These are phyloP conservation scores for Meteorus cinctellus DNA, from an alignment of 2,888 invertebrate species.

Conservation along the genomic window DNA sequence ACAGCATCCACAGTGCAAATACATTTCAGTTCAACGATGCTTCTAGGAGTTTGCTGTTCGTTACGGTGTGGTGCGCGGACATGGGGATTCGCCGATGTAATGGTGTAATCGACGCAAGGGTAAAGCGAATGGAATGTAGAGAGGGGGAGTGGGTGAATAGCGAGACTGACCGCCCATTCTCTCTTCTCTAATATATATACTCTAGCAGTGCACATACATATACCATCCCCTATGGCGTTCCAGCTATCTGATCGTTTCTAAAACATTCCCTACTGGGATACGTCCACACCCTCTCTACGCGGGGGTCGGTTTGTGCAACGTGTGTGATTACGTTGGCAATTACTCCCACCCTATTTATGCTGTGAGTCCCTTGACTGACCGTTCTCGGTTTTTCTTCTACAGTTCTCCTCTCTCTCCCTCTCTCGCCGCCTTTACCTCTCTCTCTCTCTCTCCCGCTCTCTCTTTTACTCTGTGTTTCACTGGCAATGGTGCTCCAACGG, in stretches of 20 bases:
- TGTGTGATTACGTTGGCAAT: conserved; percentile 71
- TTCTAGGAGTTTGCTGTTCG: conserved; percentile 41
- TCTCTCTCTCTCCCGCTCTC: neutral
- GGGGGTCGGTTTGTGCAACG: conserved; percentile 63
- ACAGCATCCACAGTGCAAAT: conserved; percentile 34
- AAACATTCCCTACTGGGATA: conserved; percentile 55
- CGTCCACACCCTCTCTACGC: conserved; percentile 55
- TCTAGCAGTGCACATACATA: conserved; percentile 21
- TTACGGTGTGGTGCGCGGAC: conserved; percentile 34
- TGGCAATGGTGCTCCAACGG: conserved; percentile 11
- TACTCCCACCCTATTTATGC: conserved; percentile 61
- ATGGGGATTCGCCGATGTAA: conserved; percentile 47
- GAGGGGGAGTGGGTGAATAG: conserved; percentile 8
- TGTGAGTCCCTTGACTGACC: conserved; percentile 24
- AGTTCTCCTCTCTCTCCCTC: neutral
- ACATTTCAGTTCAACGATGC: conserved; percentile 43
- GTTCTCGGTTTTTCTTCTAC: conserved; percentile 18
- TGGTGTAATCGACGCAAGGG: conserved; percentile 50
- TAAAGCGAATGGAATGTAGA: conserved; percentile 39
- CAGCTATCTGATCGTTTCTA: conserved; percentile 60
- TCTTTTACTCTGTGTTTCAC: conserved; percentile 47
- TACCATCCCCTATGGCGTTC: conserved; percentile 40
- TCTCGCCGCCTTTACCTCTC: neutral
- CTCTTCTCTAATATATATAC: conserved; percentile 22
- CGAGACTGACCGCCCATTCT: conserved; percentile 26